These are phyloP conservation scores for Tetragnatha versicolor DNA, from an alignment of 1,140 invertebrate species.

Conservation along the genomic window DNA sequence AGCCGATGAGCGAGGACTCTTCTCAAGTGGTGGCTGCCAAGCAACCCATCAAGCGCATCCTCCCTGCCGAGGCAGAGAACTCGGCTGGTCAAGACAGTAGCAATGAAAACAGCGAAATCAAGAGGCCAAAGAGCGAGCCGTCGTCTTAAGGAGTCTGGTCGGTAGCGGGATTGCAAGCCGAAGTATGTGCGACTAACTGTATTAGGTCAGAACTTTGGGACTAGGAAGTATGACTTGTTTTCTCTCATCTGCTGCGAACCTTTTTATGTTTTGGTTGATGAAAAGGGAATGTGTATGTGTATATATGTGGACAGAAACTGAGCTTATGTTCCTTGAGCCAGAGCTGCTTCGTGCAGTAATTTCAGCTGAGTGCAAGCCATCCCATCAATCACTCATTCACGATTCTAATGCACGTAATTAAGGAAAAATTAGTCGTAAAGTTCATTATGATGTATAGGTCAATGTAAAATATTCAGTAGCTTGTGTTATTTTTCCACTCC, in stretches of 20 bases:
- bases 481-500: not conserved
- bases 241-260: not conserved
- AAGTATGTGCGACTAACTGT: not conserved
- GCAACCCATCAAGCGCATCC: slow-evolving; percentile 22
- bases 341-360: slow-evolving; percentile 19
- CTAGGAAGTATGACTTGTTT: slow-evolving; percentile 18
- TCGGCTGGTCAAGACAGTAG: slow-evolving; percentile 1
- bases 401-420: slow-evolving; percentile 34
- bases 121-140: slow-evolving; percentile 35
- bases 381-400: not conserved
- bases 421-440: slow-evolving; percentile 16
- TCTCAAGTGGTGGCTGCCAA: slow-evolving; percentile 26
- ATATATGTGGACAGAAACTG: slow-evolving; percentile 22
- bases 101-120: slow-evolving; percentile 22
- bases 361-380: slow-evolving; percentile 15
- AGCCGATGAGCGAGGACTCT: slow-evolving; percentile 16
- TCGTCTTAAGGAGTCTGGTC: slow-evolving; percentile 14
- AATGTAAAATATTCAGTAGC: slow-evolving; percentile 32
- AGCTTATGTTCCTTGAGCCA: slow-evolving; percentile 41
- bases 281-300: slow-evolving; percentile 10
- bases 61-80: slow-evolving; percentile 24
- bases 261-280: slow-evolving; percentile 1
- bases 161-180: not conserved
- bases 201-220: slow-evolving; percentile 13
- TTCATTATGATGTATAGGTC: slow-evolving; percentile 46